A percentile compares a stretch with the other conserved stretches of the same genome.
phyloP scores from a whole-genome alignment of 2,797 vertebrate species.

The Eleutherodactylus coqui region DNA sequence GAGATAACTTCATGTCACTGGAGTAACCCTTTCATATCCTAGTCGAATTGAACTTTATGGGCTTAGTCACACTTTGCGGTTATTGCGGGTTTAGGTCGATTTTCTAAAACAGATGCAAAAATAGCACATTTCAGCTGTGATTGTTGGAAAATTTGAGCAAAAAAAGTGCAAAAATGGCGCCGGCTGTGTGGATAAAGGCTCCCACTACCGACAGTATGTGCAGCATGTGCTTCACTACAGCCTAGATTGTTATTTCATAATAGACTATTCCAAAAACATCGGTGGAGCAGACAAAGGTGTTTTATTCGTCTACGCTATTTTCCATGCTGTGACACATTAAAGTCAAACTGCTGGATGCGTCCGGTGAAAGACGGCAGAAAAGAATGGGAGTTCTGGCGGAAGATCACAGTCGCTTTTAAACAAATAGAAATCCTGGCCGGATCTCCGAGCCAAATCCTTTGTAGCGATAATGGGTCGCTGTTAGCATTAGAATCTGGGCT shows the following conservation, averaged over 20 bases:
- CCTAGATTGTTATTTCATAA: not conserved
- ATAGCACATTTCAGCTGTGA: too few relatives aligned
- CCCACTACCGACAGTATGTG: not conserved
- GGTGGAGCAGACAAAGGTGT: not conserved
- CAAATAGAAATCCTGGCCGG: constrained; percentile 11
- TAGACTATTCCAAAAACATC: not conserved
- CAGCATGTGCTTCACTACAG: not conserved
- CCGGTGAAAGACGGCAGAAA: constrained; percentile 3
- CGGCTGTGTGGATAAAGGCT: too few relatives aligned
- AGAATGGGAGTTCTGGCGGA: constrained; percentile 42
- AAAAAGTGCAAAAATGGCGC: too few relatives aligned
- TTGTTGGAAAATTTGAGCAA: too few relatives aligned
- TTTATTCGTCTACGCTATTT: constrained; percentile 1
- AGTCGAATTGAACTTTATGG: too few relatives aligned
- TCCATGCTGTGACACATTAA: constrained; percentile 41
- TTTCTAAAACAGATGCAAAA: too few relatives aligned
- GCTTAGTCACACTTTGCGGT: too few relatives aligned
- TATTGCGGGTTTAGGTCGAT: too few relatives aligned
- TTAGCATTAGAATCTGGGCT: constrained; percentile 13
- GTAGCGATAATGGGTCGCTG: constrained; percentile 28
- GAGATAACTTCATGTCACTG: too few relatives aligned
- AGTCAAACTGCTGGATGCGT: constrained; percentile 1
- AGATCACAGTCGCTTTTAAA: constrained; percentile 53
- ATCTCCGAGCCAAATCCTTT: constrained; percentile 40
- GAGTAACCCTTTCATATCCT: too few relatives aligned